These are phyloP conservation scores for Danio choprae DNA, from an alignment of 2,797 vertebrate species.

Conservation along the genomic window DNA sequence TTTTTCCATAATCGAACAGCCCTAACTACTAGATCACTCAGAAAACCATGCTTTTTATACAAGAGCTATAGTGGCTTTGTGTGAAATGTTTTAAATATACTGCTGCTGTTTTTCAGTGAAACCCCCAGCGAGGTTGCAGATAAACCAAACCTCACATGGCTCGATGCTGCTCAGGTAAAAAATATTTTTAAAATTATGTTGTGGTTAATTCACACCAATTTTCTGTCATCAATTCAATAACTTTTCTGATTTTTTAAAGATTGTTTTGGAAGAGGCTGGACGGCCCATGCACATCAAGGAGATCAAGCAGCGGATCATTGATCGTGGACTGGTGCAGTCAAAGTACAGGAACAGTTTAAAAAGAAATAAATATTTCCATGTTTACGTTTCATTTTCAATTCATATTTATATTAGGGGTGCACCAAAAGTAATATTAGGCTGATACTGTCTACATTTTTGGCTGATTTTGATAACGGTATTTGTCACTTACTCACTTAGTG, in stretches of 20 bases:
- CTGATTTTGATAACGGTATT: too few relatives aligned
- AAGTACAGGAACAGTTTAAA: constrained; percentile 66
- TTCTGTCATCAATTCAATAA: neutral
- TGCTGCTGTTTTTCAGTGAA: constrained; percentile 68
- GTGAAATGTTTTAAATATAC: constrained; percentile 1
- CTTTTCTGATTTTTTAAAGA: constrained; percentile 66
- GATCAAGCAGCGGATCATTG: constrained; percentile 85
- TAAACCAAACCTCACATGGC: constrained; percentile 86
- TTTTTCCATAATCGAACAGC: too few relatives aligned
- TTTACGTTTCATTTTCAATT: too few relatives aligned
- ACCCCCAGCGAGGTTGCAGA: constrained; percentile 78
- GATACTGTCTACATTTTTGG: too few relatives aligned
- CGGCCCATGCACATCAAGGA: constrained; percentile 87
- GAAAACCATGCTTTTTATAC: too few relatives aligned
- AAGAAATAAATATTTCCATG: neutral
- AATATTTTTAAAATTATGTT: neutral
- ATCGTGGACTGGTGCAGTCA: constrained; percentile 83
- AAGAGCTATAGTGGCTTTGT: neutral
- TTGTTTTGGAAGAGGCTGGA: constrained; percentile 83
- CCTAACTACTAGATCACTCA: too few relatives aligned
- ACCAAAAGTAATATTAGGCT: too few relatives aligned
- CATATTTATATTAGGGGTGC: too few relatives aligned
- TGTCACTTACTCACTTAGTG: too few relatives aligned
- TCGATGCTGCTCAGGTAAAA: constrained; percentile 83
- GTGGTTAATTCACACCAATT: neutral